Conservation (phyloP, 2,888 invertebrate genomes). For the Luffia ferchaultella region DNA sequence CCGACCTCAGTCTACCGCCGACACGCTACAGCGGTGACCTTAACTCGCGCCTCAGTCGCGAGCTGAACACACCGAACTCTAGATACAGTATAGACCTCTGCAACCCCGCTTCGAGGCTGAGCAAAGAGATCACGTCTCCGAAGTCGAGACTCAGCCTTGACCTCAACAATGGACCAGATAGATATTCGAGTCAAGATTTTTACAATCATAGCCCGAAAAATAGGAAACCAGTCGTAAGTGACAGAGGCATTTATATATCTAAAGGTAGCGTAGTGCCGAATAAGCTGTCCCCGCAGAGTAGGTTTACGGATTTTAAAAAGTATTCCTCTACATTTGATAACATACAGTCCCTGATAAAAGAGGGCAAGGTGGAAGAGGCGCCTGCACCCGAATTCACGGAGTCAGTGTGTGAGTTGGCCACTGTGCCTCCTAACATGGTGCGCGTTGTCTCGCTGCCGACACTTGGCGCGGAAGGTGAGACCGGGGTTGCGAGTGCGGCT, state of each 20-base stretch:
- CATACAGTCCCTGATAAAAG: conserved; percentile 75
- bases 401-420: conserved; percentile 69
- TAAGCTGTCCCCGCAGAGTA: conserved; percentile 62
- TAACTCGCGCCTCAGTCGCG: conserved; percentile 63
- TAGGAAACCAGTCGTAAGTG: conserved; percentile 37
- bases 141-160: conserved; percentile 69
- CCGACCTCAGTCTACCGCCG: conserved; percentile 68
- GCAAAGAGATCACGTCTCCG: conserved; percentile 66
- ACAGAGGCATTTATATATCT: conserved; percentile 32
- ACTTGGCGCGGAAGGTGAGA: conserved; percentile 64
- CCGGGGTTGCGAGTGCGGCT: conserved; percentile 52
- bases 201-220: conserved; percentile 57
- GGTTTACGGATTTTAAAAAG: conserved; percentile 71
- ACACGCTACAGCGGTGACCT: conserved; percentile 67
- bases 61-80: conserved; percentile 69
- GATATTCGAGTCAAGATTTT: conserved; percentile 50
- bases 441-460: conserved; percentile 74
- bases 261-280: conserved; percentile 39
- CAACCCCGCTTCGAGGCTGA: conserved; percentile 66
- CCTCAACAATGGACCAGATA: conserved; percentile 62
- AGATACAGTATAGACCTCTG: conserved; percentile 75
- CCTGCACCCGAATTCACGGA: conserved; percentile 59
- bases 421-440: conserved; percentile 70
- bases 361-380: conserved; percentile 70
- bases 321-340: conserved; percentile 82